Evolutionary conservation across 2,113 vertebrate genomes (phyloP).

Genomic region (Ammodytes dubius): DNA sequence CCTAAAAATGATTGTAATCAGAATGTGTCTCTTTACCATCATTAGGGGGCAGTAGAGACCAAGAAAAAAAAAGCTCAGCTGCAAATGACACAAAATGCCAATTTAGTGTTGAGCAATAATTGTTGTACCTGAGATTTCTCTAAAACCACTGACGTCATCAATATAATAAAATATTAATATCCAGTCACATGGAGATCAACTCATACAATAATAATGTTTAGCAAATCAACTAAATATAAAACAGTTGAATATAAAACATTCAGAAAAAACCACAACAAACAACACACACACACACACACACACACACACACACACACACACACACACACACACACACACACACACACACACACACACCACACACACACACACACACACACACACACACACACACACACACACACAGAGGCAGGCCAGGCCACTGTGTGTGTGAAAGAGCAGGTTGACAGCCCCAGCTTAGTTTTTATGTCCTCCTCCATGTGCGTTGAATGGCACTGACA

Average conservation of each 20-base stretch:
- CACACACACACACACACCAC: not conserved
- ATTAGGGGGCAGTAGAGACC: conserved; percentile 78
- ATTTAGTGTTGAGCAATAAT: conserved; percentile 19
- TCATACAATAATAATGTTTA: not conserved
- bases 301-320: no score
- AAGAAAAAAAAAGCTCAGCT: conserved; percentile 24
- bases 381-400: conserved; percentile 18
- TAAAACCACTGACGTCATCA: conserved; percentile 6
- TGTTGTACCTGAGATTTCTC: conserved; percentile 5
- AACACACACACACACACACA: not conserved
- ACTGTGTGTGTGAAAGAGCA: not conserved
- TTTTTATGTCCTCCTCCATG: conserved; percentile 38
- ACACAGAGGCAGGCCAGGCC: not conserved
- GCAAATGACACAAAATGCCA: not conserved
- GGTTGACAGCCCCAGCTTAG: conserved; percentile 19
- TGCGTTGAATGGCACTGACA: conserved; percentile 59
- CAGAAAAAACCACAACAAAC: conserved; percentile 4
- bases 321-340: no score
- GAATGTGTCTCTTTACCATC: conserved; percentile 3
- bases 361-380: conserved; percentile 8
- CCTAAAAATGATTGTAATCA: not conserved
- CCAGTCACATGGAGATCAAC: not conserved
- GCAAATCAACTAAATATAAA: conserved; percentile 18
- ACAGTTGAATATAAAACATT: conserved; percentile 1
- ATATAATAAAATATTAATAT: conserved; percentile 4